Evolutionary conservation across 2,888 invertebrate genomes (phyloP), one percentile per base, ranked within the genome.

Genomic region (Copidosoma aretas): DNA sequence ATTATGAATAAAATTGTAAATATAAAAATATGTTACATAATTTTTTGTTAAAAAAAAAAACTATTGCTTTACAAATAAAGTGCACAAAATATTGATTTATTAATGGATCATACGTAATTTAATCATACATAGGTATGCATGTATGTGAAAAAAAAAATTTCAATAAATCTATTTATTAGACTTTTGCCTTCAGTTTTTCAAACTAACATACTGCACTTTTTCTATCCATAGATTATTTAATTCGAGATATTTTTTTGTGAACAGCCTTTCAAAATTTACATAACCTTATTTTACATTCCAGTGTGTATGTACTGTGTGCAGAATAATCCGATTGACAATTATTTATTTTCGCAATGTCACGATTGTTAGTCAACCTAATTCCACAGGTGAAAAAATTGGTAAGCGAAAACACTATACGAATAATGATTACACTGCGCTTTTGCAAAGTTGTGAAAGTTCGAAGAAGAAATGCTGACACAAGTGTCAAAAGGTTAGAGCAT

Each of bases 301-400:
- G 57, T 39, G 60, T 25, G 39, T n/a, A 10, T 10, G 51, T 56
- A 60, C 25, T 14, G 60, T 17, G 4, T 19, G 4, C 19, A 39
- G 53, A 39, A 58, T n/a, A 56, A 22, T 63, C 60, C 22, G 49
- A 60, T 64, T 32, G 59, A 17, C 49, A 64, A 53, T 64, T 64
- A 57, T 64, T 70, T 32, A 57, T 32, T 62, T 64, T n/a, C 43
- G 53, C 41, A 60, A 79, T 82, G 82, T 77, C 81, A 64, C 79
- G 81, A 72, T 73, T 79, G 32, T 67, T 82, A 17, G 65, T 71
- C 46, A 77, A 74, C 73, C 60, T 81, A 21, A 75, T 74, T 60
- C 76, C 79, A 39, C 77, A 75, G 63, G 72, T 74, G 39, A 75
- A 71, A 61, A 79, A 75, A 65, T 68, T 79, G 75, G 82, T 82